Conservation (phyloP, 1,140 invertebrate species). For the Camponotus floridanus region DNA sequence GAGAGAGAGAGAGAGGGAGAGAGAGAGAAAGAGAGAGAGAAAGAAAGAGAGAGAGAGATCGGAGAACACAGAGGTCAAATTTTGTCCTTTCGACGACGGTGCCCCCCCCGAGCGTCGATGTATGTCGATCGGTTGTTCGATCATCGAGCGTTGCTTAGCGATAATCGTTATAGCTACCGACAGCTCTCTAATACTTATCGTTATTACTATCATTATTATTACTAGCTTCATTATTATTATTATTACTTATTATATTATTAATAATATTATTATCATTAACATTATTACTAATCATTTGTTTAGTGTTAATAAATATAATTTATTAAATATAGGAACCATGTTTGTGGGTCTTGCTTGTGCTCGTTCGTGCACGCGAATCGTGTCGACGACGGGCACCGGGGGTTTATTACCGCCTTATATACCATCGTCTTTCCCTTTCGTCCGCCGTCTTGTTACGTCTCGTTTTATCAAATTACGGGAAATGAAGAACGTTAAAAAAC, state of each 20-base stretch:
- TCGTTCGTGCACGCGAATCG: slow-evolving; percentile 73
- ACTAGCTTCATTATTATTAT: slow-evolving; percentile 79
- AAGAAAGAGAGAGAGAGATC: slow-evolving; percentile 15
- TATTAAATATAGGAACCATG: slow-evolving; percentile 86
- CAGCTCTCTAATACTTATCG: slow-evolving; percentile 74
- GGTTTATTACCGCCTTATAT: slow-evolving; percentile 39
- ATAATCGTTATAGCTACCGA: slow-evolving; percentile 81
- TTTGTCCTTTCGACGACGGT: slow-evolving; percentile 23
- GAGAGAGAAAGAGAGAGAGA: too few species aligned
- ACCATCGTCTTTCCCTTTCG: slow-evolving; percentile 27
- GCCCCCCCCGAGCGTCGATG: slow-evolving; percentile 41
- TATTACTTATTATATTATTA: slow-evolving; percentile 79
- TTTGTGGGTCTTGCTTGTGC: slow-evolving; percentile 82
- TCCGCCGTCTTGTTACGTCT: slow-evolving; percentile 21
- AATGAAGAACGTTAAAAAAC: slow-evolving; percentile 54
- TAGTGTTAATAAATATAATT: slow-evolving; percentile 83
- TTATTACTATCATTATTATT: slow-evolving; percentile 73
- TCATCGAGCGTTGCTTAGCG: slow-evolving; percentile 66
- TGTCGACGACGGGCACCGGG: slow-evolving; percentile 70
- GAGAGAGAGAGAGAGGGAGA: too few species aligned
- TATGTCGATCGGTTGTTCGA: slow-evolving; percentile 47
- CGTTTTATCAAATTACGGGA: slow-evolving; percentile 49
- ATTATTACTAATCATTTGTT: slow-evolving; percentile 79
- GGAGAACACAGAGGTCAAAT: slow-evolving; percentile 35
- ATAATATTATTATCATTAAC: slow-evolving; percentile 74